These are phyloP conservation scores for Dreissena rostriformis DNA, from an alignment of 1,140 invertebrate species.

Conservation along the genomic window DNA sequence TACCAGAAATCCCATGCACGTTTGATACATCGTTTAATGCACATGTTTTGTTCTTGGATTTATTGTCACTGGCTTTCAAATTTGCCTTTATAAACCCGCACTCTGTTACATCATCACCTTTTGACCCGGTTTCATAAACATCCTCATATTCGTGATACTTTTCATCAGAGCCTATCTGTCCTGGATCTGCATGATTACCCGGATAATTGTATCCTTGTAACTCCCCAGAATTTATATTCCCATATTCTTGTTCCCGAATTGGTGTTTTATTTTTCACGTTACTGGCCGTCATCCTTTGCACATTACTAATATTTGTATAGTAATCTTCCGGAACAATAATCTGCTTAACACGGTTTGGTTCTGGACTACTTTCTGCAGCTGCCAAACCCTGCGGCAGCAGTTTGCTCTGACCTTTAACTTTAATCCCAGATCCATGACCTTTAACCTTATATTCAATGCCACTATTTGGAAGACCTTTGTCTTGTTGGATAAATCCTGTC, in stretches of 20 bases:
- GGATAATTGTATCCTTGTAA: background rate
- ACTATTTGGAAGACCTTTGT: background rate
- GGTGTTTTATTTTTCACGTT: background rate
- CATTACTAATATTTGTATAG: slow-evolving; percentile 27
- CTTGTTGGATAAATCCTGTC: background rate
- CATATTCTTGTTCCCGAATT: slow-evolving; percentile 14
- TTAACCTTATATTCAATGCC: background rate
- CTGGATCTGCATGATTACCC: background rate
- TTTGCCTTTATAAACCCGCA: too few relatives aligned
- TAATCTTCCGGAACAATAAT: slow-evolving; percentile 48
- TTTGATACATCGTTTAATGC: too few relatives aligned
- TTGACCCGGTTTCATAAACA: slow-evolving; percentile 36
- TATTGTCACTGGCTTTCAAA: too few relatives aligned
- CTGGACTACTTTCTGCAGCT: background rate
- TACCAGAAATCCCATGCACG: too few relatives aligned
- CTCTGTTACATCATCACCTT: too few relatives aligned
- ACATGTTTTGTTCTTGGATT: too few relatives aligned
- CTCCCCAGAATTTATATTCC: background rate
- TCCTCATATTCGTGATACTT: slow-evolving; percentile 50
- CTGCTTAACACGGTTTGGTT: slow-evolving; percentile 30
- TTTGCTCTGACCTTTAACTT: background rate
- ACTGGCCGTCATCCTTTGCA: background rate
- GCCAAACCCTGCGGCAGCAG: too few relatives aligned
- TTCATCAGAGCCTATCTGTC: slow-evolving; percentile 41
- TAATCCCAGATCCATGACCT: slow-evolving; percentile 2